Conservation (phyloP, 1,140 invertebrate species). For the Bombyx mori region ASM3026992v2 NC_085109.1:8566001-8566500, state of each 20-base stretch:
- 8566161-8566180: constrained; percentile 20
- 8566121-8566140: constrained; percentile 52
- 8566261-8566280: too few relatives aligned
- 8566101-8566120: constrained; percentile 54
- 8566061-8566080: constrained; percentile 45
- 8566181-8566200: constrained; percentile 11
- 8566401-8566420: too few relatives aligned
- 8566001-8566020: constrained; percentile 2
- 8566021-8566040: constrained; percentile 17
- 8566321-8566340: too few relatives aligned
- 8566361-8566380: background rate
- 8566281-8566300: too few relatives aligned
- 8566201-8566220: constrained; percentile 2
- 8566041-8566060: constrained; percentile 35
- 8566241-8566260: too few relatives aligned
- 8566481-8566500: too few relatives aligned
- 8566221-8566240: too few relatives aligned
- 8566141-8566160: constrained; percentile 30
- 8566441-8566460: too few relatives aligned
- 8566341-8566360: background rate
- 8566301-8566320: too few relatives aligned
- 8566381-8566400: too few relatives aligned
- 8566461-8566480: too few relatives aligned
- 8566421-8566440: too few relatives aligned
- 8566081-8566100: constrained; percentile 49